These are phyloP conservation scores for Linepithema humile DNA, from an alignment of 1,140 invertebrate species.

Conservation along the genomic window DNA sequence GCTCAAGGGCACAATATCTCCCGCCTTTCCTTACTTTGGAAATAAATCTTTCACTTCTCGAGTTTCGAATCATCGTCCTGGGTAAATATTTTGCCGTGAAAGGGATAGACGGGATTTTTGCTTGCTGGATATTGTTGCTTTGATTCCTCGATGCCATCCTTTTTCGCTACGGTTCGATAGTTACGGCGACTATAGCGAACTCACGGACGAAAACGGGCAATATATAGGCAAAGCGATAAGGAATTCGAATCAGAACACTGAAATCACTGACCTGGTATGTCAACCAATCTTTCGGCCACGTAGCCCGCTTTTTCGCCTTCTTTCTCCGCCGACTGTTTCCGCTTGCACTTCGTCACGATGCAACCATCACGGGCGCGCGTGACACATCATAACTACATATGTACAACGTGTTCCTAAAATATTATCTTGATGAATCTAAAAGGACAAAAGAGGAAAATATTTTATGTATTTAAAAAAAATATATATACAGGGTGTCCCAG, in stretches of 20 bases:
- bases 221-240: conserved; percentile 73
- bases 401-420: neutral
- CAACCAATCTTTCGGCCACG: conserved; percentile 47
- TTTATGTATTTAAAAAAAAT: no score
- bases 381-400: neutral
- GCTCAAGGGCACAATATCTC: conserved; percentile 15
- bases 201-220: conserved; percentile 72
- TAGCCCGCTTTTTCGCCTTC: neutral
- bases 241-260: conserved; percentile 77
- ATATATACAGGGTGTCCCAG: no score
- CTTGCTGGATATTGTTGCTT: neutral
- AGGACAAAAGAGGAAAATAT: no score
- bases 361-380: neutral
- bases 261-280: conserved; percentile 80
- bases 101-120: neutral
- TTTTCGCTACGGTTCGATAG: conserved; percentile 50
- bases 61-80: neutral
- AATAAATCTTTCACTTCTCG: conserved; percentile 36
- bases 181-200: conserved; percentile 65
- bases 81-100: conserved; percentile 28
- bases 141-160: neutral
- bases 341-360: neutral
- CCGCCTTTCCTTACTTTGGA: conserved; percentile 14
- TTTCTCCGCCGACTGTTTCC: neutral
- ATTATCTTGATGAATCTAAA: no score